phyloP scores from a whole-genome alignment of 2,888 invertebrate genomes.

The Neoitamus cyanurus region DNA sequence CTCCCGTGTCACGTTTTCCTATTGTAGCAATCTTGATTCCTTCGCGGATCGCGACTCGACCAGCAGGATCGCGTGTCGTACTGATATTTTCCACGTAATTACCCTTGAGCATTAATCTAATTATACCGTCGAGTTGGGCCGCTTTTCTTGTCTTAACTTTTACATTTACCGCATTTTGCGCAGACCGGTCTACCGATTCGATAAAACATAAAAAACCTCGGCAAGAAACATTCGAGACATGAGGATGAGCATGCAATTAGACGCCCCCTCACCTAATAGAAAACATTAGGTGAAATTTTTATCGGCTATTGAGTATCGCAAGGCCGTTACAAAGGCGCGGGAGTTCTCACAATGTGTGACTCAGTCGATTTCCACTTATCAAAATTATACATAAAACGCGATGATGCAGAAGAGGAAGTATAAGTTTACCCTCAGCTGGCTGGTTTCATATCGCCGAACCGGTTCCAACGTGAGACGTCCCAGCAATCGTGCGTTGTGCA shows the following conservation, averaged over 20 bases:
- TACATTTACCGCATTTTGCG: neutral
- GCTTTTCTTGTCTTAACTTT: neutral
- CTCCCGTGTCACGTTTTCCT: slow-evolving; percentile 30
- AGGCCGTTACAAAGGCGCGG: neutral
- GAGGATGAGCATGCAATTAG: neutral
- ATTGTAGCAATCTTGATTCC: slow-evolving; percentile 26
- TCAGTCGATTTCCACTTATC: slow-evolving; percentile 1
- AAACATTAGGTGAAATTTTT: neutral
- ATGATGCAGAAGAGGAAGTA: neutral
- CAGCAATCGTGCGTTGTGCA: neutral
- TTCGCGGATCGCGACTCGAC: neutral
- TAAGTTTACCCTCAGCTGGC: neutral
- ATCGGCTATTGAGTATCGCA: neutral
- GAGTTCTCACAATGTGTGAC: neutral
- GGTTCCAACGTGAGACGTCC: neutral
- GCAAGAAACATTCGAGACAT: neutral
- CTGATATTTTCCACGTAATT: slow-evolving; percentile 7
- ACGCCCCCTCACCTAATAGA: neutral
- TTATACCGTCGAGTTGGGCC: neutral
- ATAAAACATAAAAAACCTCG: neutral
- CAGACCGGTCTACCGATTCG: neutral
- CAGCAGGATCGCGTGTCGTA: slow-evolving; percentile 18
- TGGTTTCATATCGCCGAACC: neutral
- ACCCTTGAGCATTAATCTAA: neutral
- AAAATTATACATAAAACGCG: neutral